phyloP scores from a whole-genome alignment of 2,888 invertebrate species.

The Platynereis dumerilii region DNA sequence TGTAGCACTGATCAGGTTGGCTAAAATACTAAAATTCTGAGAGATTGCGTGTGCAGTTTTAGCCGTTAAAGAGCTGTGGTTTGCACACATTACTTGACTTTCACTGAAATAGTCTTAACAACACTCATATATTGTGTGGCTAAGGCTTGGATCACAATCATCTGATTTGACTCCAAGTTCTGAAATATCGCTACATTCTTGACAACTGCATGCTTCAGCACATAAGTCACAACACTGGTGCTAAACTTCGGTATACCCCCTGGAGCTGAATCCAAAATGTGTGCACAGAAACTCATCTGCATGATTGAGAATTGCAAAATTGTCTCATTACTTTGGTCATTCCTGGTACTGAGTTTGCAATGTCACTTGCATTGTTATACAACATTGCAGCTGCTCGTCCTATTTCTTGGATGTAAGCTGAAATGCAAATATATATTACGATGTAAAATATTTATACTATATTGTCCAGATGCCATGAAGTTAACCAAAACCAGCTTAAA shows the following conservation, averaged over 20 bases:
- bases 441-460: background rate
- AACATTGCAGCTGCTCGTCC: slow-evolving; percentile 15
- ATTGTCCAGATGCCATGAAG: background rate
- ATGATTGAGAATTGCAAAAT: background rate
- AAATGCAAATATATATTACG: background rate
- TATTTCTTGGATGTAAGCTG: slow-evolving; percentile 13
- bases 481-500: no score
- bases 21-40: no score
- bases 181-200: no score
- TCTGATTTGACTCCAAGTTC: no score
- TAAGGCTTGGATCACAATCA: no score
- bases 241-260: background rate
- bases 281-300: background rate
- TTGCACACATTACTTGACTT: no score
- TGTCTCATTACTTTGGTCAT: background rate
- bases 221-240: background rate
- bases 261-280: background rate
- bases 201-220: background rate
- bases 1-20: no score
- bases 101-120: no score
- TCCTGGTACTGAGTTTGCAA: background rate
- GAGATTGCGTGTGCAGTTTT: no score
- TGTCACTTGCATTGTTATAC: slow-evolving; percentile 10
- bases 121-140: no score
- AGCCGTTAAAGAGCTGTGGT: no score